Base-by-base conservation (phyloP, 2,888 invertebrate species). In the Amitus sp. region DNA sequence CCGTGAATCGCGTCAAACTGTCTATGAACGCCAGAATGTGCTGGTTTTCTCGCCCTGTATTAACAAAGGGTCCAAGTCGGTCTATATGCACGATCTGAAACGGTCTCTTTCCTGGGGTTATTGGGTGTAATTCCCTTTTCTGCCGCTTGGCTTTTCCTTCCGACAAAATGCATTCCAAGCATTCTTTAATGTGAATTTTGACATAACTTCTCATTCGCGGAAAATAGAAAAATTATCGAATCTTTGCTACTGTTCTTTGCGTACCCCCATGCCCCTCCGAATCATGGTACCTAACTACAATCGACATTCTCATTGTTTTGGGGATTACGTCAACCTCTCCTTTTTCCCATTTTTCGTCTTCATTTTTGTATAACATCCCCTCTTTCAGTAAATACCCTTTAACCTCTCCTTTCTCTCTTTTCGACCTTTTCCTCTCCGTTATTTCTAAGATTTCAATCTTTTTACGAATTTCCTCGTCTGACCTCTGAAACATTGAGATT, bases 51-150 rank as follows among this genome's bases (percentile, higher is more conserved):
- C 15, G 28, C 0, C 12, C 19, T 2, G 49, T 54, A 1, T 51
- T 58, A 2, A 64, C 30, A 15, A 65, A 58, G 5, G 68, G 65
- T 39, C 65, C 65, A 0, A 66, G 13, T 28, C 67, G 66, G 18
- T 65, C 65, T 1, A 65, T 10, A 45, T 67, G 62, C 0, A 68
- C 51, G 2, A 49, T 27, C 0, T 7, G 61, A 47, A 69, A 69
- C 4, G 37, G 37, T 37, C 37, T 2, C 3, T 9, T 12, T 15
- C 37, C 37, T 1, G 37, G 37, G 4, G 4, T 65, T 63, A 37
- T 37, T 4, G 37, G 37, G 9, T 37, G 37, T 5, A 37, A 15
- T 15, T 37, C 37, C 5, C 37, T 15, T 5, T 13, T 15, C 15
- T 37, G 37, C 12, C 15, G 12, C 3, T 63, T 60, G 2, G 56